Base-by-base conservation (phyloP, 2,797 vertebrate species). In the Lophius americanus region DNA sequence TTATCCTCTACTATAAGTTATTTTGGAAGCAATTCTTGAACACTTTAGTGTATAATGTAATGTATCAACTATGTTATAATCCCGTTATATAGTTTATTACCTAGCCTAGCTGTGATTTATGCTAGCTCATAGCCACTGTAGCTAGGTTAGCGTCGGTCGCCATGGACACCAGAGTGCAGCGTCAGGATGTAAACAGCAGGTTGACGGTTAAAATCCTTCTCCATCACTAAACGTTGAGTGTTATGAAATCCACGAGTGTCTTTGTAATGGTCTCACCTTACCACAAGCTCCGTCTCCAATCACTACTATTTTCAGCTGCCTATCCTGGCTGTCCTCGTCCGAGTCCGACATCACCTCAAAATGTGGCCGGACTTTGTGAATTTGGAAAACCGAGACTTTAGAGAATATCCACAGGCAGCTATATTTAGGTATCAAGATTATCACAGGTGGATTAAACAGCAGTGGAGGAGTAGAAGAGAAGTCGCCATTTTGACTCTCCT, bases 261-360 rank as follows among this genome's bases (percentile, higher is more conserved):
- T 73, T 2, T 64, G 41, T 50, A 47, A 7, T 55, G 42, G 59
- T 89, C 95, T 95, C 91, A 99, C 98, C 98, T 99, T 99, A 82
- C 97, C 98, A 72, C 96, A 96, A 58, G 98, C 96, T 79, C 98
- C 97, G 88, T 99, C 98, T 86, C 98, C 98, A 78, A 99, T 86
- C 70, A 99, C 90, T 60, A 96, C 96, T 50, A 99, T 93, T 85
- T 99, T 99, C 23, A 99, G 95, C 91, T 98, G 96, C 84, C 94
- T 93, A 90, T 98, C 97, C 80, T 94, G 95, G 79, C 94, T 95
- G 81, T 98, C 96, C 76, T 99, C 96, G 87, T 98, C 96, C 0
- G 97, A 99, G 90, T 99, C 98, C 79, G 97, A 99, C 98, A 98
- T 99, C 85, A 35, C 78, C 77, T 48, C 32, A 2, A 7, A 65